These are phyloP conservation scores for Panagrolaimus sp. DNA, from an alignment of 1,140 invertebrate species.

Conservation along the genomic window DNA sequence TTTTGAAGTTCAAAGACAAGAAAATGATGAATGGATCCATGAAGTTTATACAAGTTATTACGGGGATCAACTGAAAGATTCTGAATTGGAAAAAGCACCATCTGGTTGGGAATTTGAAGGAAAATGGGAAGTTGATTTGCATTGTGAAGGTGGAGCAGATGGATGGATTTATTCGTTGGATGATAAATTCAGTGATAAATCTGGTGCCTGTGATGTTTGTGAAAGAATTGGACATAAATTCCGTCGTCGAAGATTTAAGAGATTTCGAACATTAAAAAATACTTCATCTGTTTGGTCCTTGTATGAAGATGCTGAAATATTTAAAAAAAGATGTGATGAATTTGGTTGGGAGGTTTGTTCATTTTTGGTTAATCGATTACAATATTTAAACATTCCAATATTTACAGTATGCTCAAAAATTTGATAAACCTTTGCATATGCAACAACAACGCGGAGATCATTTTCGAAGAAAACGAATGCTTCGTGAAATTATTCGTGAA, in stretches of 20 bases:
- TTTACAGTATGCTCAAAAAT: conserved; percentile 27
- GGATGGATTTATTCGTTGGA: conserved; percentile 45
- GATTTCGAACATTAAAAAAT: conserved; percentile 18
- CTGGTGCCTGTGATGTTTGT: conserved; percentile 8
- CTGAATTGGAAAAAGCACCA: conserved; percentile 27
- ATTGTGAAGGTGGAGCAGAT: conserved; percentile 39
- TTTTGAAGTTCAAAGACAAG: conserved; percentile 42
- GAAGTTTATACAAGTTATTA: conserved; percentile 35
- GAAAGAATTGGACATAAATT: conserved; percentile 28
- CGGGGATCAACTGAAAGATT: conserved; percentile 26
- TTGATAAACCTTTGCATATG: conserved; percentile 40
- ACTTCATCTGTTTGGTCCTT: conserved; percentile 20
- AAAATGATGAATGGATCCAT: conserved; percentile 30
- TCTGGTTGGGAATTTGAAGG: conserved; percentile 33
- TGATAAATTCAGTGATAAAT: conserved; percentile 32
- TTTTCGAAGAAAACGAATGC: conserved; percentile 37
- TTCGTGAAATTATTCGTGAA: conserved; percentile 37
- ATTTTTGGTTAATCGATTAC: background rate
- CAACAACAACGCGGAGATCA: conserved; percentile 25
- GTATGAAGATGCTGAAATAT: conserved; percentile 35
- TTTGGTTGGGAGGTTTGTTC: conserved; percentile 33
- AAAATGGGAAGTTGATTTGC: conserved; percentile 34
- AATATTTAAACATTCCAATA: background rate
- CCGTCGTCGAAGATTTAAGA: conserved; percentile 29
- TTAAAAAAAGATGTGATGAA: conserved; percentile 29